Percentiles rank a stretch among this genome's conserved stretches.
These are phyloP conservation scores for Xiphorhynchus erythropygius DNA, from an alignment of 2,797 vertebrate genomes.

Conservation along the genomic window DNA sequence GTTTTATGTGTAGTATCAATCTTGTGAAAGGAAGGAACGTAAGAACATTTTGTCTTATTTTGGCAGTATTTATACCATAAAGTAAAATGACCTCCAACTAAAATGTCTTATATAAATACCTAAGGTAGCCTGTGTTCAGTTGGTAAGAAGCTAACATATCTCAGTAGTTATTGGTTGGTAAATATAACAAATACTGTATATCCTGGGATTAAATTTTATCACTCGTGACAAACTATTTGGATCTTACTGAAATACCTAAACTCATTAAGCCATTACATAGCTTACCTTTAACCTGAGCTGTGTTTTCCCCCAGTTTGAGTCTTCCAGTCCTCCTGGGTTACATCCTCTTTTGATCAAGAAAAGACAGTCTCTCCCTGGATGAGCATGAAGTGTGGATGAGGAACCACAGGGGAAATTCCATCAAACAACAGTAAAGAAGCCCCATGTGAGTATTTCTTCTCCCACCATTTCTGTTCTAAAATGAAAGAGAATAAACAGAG, in stretches of 20 bases:
- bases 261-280: not conserved
- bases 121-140: not conserved
- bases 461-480: not conserved
- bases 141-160: not conserved
- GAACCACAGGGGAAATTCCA: not conserved
- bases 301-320: not conserved
- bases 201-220: not conserved
- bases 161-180: not conserved
- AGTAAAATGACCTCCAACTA: not conserved
- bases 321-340: not conserved
- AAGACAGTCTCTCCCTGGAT: not conserved
- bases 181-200: not conserved
- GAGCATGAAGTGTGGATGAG: not conserved
- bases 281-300: not conserved
- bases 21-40: not conserved
- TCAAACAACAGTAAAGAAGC: not conserved
- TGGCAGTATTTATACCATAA: not conserved
- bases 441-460: not conserved
- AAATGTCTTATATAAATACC: not conserved
- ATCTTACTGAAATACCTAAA: not conserved
- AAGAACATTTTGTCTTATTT: not conserved
- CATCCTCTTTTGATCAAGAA: not conserved
- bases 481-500: not conserved
- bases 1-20: not conserved
- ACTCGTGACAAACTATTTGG: not conserved